phyloP scores from a whole-genome alignment of 2,888 invertebrate species.

The Cheiracanthium punctorium region DNA sequence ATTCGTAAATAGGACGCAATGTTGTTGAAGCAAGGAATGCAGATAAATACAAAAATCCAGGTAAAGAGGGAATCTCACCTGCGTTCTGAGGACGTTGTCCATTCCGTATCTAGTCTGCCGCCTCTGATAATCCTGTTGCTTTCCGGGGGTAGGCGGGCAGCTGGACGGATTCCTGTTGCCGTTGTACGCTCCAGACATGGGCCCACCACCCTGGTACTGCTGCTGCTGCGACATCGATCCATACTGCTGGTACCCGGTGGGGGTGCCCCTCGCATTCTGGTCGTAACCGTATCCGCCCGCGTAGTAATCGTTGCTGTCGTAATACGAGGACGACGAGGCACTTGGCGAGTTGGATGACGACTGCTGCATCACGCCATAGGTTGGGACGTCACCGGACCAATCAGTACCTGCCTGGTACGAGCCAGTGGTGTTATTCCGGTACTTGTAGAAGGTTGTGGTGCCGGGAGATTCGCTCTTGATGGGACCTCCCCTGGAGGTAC shows the following conservation, averaged over 20 bases:
- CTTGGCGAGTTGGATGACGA: conserved; percentile 47
- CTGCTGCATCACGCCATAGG: conserved; percentile 50
- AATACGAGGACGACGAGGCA: conserved; percentile 51
- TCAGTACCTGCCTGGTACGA: conserved; percentile 26
- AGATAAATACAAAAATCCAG: not conserved
- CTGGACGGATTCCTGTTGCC: conserved; percentile 48
- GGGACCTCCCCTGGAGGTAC: not conserved
- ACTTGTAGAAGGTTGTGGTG: conserved; percentile 22
- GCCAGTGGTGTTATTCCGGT: conserved; percentile 12
- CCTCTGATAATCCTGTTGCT: conserved; percentile 36
- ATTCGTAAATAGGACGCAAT: too few species aligned
- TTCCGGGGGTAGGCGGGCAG: conserved; percentile 29
- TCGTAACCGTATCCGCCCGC: conserved; percentile 30
- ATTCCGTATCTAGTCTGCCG: conserved; percentile 21
- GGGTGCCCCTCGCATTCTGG: not conserved
- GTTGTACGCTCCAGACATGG: conserved; percentile 7
- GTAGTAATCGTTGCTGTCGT: conserved; percentile 43
- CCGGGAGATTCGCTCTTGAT: conserved; percentile 20
- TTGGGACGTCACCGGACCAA: conserved; percentile 28
- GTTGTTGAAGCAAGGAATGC: not conserved
- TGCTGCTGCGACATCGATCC: not conserved
- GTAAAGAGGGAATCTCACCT: not conserved
- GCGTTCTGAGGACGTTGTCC: conserved; percentile 15
- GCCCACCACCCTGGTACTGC: not conserved
- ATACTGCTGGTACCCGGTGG: conserved; percentile 14